A percentile compares a stretch with the other conserved stretches of the same genome.
Evolutionary conservation across 2,797 vertebrate genomes (phyloP).

Genomic region (Phoxinus dragarum): DNA sequence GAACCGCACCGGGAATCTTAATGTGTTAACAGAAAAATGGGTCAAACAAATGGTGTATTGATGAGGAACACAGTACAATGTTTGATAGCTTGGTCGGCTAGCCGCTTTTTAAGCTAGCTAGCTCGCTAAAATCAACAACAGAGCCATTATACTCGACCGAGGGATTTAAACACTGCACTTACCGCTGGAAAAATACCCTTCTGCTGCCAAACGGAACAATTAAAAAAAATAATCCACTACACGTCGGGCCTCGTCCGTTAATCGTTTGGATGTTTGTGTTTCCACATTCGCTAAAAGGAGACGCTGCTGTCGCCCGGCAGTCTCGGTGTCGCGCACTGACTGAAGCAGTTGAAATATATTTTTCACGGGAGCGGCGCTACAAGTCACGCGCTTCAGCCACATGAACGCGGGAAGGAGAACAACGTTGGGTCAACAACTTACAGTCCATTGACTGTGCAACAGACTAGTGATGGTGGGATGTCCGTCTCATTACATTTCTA

Average conservation of each 20-base stretch:
- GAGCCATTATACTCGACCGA: constrained; percentile 17
- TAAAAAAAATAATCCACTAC: constrained; percentile 42
- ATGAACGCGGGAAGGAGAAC: constrained; percentile 12
- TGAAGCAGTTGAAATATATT: constrained; percentile 71
- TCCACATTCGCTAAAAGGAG: constrained; percentile 69
- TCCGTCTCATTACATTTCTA: not conserved
- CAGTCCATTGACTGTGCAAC: not conserved
- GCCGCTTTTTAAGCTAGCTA: constrained; percentile 28
- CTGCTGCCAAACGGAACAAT: constrained; percentile 33
- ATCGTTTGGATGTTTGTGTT: constrained; percentile 61
- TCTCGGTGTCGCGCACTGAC: constrained; percentile 69
- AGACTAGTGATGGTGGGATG: not conserved
- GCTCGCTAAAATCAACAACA: constrained; percentile 42
- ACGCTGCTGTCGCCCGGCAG: constrained; percentile 62
- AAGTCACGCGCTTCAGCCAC: constrained; percentile 25
- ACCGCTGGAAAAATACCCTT: constrained; percentile 75
- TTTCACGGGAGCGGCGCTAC: constrained; percentile 58
- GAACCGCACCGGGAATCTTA: not conserved
- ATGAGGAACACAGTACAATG: not conserved
- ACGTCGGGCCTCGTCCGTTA: constrained; percentile 62
- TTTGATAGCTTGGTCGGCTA: constrained; percentile 28
- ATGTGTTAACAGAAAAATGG: not conserved
- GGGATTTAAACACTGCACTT: constrained; percentile 55
- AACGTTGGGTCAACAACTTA: constrained; percentile 1
- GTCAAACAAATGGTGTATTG: not conserved